Base-by-base conservation (phyloP, 2,113 vertebrate species). In the Camarhynchus parvulus region DNA sequence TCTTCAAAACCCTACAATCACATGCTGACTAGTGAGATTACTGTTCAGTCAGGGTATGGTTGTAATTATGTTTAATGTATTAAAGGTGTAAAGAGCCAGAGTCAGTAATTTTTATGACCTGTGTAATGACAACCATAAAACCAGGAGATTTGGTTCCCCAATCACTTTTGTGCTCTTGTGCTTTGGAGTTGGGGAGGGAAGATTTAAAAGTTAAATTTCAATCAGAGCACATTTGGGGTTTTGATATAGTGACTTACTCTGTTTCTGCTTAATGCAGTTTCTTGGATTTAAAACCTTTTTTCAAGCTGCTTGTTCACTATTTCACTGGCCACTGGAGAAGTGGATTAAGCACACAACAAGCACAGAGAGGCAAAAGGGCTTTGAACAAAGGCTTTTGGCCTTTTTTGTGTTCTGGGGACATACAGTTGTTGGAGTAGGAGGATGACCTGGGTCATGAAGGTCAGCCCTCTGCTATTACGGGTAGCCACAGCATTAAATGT, bases 51-150 rank as follows among this genome's bases (percentile, higher is more conserved):
- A 5, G 27, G 53, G 55, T 55, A 89, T 61, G 52, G 67, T 83
- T 94, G 87, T 92, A 94, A 92, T 89, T 93, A 69, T 84, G 74
- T 94, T 95, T 92, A 83, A 81, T 76, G 69, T 89, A 87, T 88
- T 91, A 90, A 85, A 96, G 28, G 25, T 1, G 0, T 80, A 52
- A 93, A 81, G 88, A 92, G 92, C 85, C 87, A 89, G 97, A 96
- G 91, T 88, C 91, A 91, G 72, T 96, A 94, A 53, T 90, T 94
- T 96, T 96, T 95, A 96, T 77, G 91, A 84, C 69, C 66, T 93
- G 79, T 97, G 95, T 94, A 97, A 87, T 93, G 83, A 79, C 77
- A 90, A 55, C 80, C 68, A 50, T 94, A 91, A 97, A 91, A 9
- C 46, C 56, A 44, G 52, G 90, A 91, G 63, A 52, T 94, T 80